Evolutionary conservation across 2,113 vertebrate species (phyloP).

Genomic region (Electrona antarctica): DNA sequence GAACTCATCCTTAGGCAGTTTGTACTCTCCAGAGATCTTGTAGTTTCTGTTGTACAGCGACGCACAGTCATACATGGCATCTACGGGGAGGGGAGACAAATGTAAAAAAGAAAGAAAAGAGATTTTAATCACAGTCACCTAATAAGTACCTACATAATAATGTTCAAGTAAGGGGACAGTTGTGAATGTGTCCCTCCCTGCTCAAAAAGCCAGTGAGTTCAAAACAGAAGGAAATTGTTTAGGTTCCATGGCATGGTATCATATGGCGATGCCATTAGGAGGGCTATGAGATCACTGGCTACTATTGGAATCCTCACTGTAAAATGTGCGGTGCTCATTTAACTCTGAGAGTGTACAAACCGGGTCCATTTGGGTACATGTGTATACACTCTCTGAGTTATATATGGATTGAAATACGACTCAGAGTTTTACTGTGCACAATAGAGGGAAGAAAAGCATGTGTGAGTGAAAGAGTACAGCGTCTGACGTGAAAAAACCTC

Average conservation of each 20-base stretch:
- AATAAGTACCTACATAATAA: background rate
- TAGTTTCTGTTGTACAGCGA: slow-evolving; percentile 93
- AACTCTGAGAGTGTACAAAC: no score
- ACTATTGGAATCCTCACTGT: slow-evolving; percentile 8
- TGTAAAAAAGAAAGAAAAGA: background rate
- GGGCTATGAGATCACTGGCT: slow-evolving; percentile 27
- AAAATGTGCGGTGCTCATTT: background rate
- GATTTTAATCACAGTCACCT: no score
- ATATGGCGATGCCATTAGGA: slow-evolving; percentile 34
- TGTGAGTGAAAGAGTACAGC: background rate
- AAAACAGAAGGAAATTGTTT: slow-evolving; percentile 6
- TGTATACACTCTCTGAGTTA: no score
- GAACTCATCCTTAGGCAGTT: slow-evolving; percentile 92
- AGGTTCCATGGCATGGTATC: slow-evolving; percentile 11
- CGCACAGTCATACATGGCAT: slow-evolving; percentile 95
- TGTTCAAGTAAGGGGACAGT: slow-evolving; percentile 38
- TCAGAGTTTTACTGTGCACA: no score
- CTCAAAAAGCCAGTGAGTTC: slow-evolving; percentile 25
- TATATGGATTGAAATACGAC: no score
- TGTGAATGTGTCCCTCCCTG: slow-evolving; percentile 5
- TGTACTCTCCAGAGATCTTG: slow-evolving; percentile 93
- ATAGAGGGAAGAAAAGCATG: no score
- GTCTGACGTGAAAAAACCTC: slow-evolving; percentile 37
- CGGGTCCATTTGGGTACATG: no score
- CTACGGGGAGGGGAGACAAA: slow-evolving; percentile 68